phyloP scores from a whole-genome alignment of 2,888 invertebrate species.

The Pelosia muscerda region DNA sequence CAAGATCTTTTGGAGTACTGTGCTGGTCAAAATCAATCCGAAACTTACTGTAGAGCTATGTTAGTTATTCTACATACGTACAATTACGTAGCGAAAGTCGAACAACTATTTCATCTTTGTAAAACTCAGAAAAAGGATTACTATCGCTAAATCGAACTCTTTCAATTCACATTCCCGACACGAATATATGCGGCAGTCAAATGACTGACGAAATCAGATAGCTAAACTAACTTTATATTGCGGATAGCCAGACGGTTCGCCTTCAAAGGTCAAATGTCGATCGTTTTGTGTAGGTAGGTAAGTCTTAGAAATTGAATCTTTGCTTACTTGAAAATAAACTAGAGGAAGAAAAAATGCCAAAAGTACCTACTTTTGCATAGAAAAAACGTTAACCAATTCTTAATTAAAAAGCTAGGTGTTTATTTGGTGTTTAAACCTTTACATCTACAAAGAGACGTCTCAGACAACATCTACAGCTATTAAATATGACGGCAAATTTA shows the following conservation, averaged over 20 bases:
- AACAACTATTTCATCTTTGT: neutral
- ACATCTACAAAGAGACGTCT: no score
- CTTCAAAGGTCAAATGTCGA: slow-evolving; percentile 15
- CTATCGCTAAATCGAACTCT: slow-evolving; percentile 1
- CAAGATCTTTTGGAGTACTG: no score
- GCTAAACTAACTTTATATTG: slow-evolving; percentile 7
- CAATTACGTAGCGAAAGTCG: neutral
- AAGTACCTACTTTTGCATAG: neutral
- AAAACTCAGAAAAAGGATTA: neutral
- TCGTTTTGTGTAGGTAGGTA: neutral
- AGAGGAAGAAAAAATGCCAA: neutral
- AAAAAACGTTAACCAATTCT: no score
- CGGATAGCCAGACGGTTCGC: neutral
- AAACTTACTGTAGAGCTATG: no score
- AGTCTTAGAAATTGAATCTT: neutral
- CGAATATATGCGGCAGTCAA: slow-evolving; percentile 7
- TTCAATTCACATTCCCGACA: neutral
- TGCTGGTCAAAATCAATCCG: no score
- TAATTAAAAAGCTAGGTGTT: neutral
- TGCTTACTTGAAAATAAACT: neutral
- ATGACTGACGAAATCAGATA: slow-evolving; percentile 8
- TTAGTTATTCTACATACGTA: neutral
- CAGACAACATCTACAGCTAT: no score
- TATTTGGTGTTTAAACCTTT: no score
- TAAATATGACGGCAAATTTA: no score